Conservation (phyloP, 2,797 vertebrate genomes). For the Ctenopoma multispine region DNA sequence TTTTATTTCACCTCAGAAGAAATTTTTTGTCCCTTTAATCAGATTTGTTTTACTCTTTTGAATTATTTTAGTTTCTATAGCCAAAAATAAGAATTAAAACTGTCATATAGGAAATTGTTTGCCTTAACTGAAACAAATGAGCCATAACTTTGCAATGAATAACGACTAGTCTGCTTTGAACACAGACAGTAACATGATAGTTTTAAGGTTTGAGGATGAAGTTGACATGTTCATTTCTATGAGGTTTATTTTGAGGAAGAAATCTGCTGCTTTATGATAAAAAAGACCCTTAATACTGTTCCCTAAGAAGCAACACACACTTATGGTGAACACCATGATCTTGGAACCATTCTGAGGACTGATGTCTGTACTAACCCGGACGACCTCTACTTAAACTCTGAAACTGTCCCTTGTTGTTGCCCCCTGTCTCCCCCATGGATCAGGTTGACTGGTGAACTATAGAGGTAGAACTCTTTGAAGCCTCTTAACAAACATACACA, state of each 20-base stretch:
- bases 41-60: not conserved
- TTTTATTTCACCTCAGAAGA: not conserved
- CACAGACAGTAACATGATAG: not conserved
- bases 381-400: constrained; percentile 49
- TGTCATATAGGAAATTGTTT: too few species aligned
- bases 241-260: not conserved
- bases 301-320: not conserved
- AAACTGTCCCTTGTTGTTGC: constrained; percentile 49
- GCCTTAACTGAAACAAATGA: not conserved
- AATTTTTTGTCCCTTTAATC: not conserved
- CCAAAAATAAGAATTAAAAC: not conserved
- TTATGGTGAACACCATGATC: not conserved
- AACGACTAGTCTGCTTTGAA: not conserved
- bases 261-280: not conserved
- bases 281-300: not conserved
- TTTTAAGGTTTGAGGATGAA: not conserved
- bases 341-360: not conserved
- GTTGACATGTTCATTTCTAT: not conserved
- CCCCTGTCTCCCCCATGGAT: constrained; percentile 52
- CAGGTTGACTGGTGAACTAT: constrained; percentile 70
- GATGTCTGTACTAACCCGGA: constrained; percentile 20
- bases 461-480: constrained; percentile 66
- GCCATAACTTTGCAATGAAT: not conserved
- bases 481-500: constrained; percentile 54
- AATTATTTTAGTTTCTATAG: not conserved